Evolutionary conservation across 2,797 vertebrate species (phyloP), one percentile per base, ranked within the genome.

Genomic region (Tokudaia muenninki): DNA sequence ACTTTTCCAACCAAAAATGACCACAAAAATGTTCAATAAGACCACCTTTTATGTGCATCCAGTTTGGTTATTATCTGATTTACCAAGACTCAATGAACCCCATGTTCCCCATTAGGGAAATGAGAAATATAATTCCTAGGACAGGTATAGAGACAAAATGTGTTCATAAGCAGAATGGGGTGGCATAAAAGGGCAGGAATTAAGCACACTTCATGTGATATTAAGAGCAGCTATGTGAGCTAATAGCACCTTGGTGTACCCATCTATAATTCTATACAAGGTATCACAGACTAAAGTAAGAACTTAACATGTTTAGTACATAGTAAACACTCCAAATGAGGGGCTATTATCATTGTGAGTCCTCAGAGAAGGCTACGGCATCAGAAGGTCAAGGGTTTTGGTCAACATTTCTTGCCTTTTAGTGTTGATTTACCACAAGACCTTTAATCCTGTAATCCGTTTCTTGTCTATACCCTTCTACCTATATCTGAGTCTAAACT

Each of bases 1-100:
- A 77, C 74, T 80, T 79, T 26, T n/a, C 61, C 75, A 14, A 61
- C 34, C 34, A 74, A 90, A 97, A 87, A 31, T 74, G 16, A 17
- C n/a, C 29, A 94, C 26, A 72, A 41, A 86, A 90, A 86, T 75
- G 21, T 16, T 78, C 31, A 96, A 17, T 52, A 90, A 47, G 65
- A 82, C 34, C 77, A 83, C 0, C 1, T 80, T 79, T 59, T 6
- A 37, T 65, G 80, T 77, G 91, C 5, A 77, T 70, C 57, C 70
- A 47, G 10, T 80, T 91, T 95, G 59, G 79, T 37, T 86, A 83
- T 91, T 41, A 92, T 11, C 29, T 81, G 34, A 87, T 34, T 14
- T 84, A 61, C 78, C 63, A 90, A 57, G 10, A 14, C 24, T 86
- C 61, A 70, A 0, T n/a, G 1, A 67, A 67, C 34, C 5, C 44